Evolutionary conservation across 2,113 vertebrate species (phyloP).

Genomic region (Nanger granti): DNA sequence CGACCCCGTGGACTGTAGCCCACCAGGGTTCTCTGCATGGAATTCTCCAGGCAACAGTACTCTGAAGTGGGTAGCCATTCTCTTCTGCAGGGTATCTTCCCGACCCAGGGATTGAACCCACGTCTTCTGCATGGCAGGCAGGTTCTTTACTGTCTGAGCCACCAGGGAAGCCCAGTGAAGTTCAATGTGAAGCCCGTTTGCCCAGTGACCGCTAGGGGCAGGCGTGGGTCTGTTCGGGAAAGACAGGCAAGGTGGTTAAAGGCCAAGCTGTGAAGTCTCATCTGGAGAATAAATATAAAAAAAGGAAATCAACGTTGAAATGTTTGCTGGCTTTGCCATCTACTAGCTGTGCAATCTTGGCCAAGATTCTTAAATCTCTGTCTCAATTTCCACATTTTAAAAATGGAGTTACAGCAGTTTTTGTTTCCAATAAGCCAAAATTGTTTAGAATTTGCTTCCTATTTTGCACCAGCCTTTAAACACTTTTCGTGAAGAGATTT

Average conservation of each 20-base stretch:
- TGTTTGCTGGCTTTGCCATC: not conserved
- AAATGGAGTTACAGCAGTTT: constrained; percentile 74
- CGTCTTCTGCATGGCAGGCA: not conserved
- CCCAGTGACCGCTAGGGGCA: not conserved
- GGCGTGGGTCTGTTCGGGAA: not conserved
- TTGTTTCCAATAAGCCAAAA: constrained; percentile 85
- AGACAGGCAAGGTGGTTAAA: not conserved
- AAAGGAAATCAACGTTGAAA: not conserved
- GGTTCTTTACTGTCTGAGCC: not conserved
- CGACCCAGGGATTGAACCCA: not conserved
- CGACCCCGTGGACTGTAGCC: not conserved
- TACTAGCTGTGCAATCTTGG: not conserved
- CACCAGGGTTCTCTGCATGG: not conserved
- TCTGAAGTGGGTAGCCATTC: not conserved
- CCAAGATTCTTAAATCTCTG: not conserved
- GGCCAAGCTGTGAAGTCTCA: no score
- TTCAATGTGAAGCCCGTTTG: not conserved
- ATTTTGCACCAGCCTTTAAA: constrained; percentile 89
- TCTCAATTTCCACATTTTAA: not conserved
- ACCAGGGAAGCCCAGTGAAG: not conserved
- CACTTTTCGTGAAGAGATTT: constrained; percentile 84
- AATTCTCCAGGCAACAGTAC: not conserved
- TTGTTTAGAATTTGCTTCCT: constrained; percentile 86
- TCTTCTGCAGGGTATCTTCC: not conserved
- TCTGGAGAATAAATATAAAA: not conserved